Conservation (phyloP, 2,797 vertebrate genomes). For the Cossypha heuglini region DNA sequence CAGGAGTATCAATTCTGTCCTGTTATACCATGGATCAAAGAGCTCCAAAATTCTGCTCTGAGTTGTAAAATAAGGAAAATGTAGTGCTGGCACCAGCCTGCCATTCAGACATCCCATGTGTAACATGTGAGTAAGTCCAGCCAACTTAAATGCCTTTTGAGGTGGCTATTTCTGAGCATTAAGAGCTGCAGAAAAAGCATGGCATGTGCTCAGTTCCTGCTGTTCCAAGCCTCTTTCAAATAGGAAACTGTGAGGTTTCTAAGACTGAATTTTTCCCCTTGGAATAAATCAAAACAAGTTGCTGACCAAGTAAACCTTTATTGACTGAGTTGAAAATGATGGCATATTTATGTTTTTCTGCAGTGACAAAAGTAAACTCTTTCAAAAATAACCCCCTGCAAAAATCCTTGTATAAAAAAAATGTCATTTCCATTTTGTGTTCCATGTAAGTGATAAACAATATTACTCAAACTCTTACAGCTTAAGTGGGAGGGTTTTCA, state of each 20-base stretch:
- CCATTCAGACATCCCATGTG: not conserved
- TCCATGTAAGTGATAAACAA: not conserved
- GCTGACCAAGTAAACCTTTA: not conserved
- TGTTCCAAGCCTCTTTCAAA: not conserved
- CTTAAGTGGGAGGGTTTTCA: not conserved
- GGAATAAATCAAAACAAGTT: not conserved
- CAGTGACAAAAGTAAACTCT: not conserved
- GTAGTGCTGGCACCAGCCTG: not conserved
- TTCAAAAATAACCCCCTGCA: not conserved
- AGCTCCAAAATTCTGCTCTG: not conserved
- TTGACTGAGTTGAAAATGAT: not conserved
- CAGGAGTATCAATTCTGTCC: not conserved
- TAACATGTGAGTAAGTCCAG: not conserved
- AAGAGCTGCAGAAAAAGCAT: not conserved
- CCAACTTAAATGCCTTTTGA: not conserved
- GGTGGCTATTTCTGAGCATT: not conserved
- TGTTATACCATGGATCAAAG: not conserved
- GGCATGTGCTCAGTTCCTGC: no score
- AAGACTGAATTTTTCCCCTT: not conserved
- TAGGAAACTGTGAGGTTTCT: not conserved
- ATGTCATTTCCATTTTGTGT: not conserved
- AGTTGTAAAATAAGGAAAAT: not conserved
- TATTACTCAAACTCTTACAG: not conserved
- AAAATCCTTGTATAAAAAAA: not conserved
- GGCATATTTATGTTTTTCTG: not conserved